Conservation (phyloP, 2,888 invertebrate species). For the Hydraecia micacea region DNA sequence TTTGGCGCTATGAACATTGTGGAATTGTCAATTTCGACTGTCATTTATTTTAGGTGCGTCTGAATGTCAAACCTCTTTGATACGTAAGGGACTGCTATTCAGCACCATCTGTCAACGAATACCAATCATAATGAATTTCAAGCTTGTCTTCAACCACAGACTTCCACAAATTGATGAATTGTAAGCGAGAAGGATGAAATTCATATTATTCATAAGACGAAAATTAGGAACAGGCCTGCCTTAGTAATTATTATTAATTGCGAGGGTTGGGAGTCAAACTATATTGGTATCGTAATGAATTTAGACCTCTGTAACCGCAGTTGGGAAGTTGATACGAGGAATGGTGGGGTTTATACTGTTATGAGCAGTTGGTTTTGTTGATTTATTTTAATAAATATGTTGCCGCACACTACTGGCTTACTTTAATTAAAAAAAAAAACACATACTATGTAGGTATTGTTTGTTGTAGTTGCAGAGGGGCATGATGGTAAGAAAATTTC, state of each 20-base stretch:
- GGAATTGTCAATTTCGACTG: background rate
- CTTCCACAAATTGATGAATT: slow-evolving; percentile 55
- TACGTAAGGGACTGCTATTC: background rate
- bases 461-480: background rate
- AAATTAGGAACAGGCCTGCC: slow-evolving; percentile 48
- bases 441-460: background rate
- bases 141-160: slow-evolving; percentile 15
- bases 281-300: slow-evolving; percentile 72
- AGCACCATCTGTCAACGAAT: slow-evolving; percentile 19
- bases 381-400: background rate
- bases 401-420: background rate
- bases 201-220: slow-evolving; percentile 55
- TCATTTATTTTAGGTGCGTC: slow-evolving; percentile 4
- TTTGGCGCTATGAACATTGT: background rate
- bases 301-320: slow-evolving; percentile 29
- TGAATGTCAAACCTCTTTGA: slow-evolving; percentile 1
- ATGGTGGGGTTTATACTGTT: slow-evolving; percentile 13
- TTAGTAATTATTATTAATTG: slow-evolving; percentile 58
- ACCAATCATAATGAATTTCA: slow-evolving; percentile 19
- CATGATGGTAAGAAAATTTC: background rate
- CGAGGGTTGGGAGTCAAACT: slow-evolving; percentile 65
- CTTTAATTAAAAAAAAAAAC: background rate
- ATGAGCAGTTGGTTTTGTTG: slow-evolving; percentile 13
- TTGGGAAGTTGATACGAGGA: slow-evolving; percentile 36
- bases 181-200: slow-evolving; percentile 30